Evolutionary conservation across 1,140 invertebrate genomes (phyloP).

Genomic region (Pseudomyrmex cubaensis): DNA sequence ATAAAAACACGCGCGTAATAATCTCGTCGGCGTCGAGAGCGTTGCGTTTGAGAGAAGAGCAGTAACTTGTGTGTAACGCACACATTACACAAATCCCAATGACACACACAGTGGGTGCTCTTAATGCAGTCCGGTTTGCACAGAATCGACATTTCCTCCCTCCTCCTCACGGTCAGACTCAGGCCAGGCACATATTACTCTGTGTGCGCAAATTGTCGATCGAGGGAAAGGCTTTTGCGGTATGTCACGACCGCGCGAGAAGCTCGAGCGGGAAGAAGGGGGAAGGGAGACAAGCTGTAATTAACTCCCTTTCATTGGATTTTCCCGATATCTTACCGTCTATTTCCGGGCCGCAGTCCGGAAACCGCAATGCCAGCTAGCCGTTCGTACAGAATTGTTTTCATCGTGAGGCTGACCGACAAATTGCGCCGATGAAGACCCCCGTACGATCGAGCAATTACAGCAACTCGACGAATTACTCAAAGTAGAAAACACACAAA

Average conservation of each 20-base stretch:
- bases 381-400: slow-evolving; percentile 63
- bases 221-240: slow-evolving; percentile 49
- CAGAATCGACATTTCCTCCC: slow-evolving; percentile 64
- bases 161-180: slow-evolving; percentile 46
- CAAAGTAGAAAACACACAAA: not conserved
- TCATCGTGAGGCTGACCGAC: slow-evolving; percentile 64
- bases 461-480: slow-evolving; percentile 44
- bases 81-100: slow-evolving; percentile 53
- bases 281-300: slow-evolving; percentile 61
- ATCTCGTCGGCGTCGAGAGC: not conserved
- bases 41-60: not conserved
- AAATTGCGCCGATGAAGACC: slow-evolving; percentile 64
- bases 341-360: slow-evolving; percentile 67
- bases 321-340: slow-evolving; percentile 74
- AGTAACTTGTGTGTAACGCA: not conserved
- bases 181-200: slow-evolving; percentile 61
- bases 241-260: slow-evolving; percentile 57
- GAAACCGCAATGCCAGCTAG: slow-evolving; percentile 64
- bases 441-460: slow-evolving; percentile 56
- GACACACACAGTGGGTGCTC: slow-evolving; percentile 21
- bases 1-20: slow-evolving; percentile 2
- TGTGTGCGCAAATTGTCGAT: slow-evolving; percentile 61
- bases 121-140: slow-evolving; percentile 55
- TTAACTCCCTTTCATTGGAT: slow-evolving; percentile 78
- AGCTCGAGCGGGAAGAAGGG: slow-evolving; percentile 49